Conservation (phyloP, 2,113 vertebrate genomes). For the Kryptolebias marmoratus region DNA sequence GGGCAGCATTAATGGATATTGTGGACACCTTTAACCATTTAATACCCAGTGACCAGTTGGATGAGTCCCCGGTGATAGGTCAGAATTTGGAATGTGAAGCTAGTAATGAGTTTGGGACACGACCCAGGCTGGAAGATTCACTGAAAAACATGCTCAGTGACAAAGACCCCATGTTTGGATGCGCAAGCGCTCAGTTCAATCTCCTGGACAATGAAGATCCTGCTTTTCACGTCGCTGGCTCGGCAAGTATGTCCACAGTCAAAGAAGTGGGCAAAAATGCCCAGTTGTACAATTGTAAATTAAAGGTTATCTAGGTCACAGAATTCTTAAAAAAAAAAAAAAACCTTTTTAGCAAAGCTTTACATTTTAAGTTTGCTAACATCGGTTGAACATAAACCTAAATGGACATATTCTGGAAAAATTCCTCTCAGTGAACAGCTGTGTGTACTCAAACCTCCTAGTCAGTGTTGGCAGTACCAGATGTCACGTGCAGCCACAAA, state of each 20-base stretch:
- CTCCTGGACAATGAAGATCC: conserved; percentile 94
- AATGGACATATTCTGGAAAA: neutral
- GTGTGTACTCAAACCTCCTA: neutral
- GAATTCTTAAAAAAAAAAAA: neutral
- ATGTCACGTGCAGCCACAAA: neutral
- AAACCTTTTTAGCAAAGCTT: neutral
- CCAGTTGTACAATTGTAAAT: neutral
- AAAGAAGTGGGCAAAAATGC: neutral
- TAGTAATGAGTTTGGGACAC: conserved; percentile 94
- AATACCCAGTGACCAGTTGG: conserved; percentile 99
- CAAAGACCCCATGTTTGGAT: conserved; percentile 99
- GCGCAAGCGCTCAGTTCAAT: conserved; percentile 96
- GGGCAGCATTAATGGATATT: conserved; percentile 99
- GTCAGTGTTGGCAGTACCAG: neutral
- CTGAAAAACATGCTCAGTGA: conserved; percentile 99
- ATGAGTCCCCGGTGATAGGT: conserved; percentile 93
- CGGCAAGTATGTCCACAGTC: conserved; percentile 83
- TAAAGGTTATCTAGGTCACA: neutral
- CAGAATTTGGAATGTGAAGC: conserved; percentile 98
- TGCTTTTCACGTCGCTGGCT: conserved; percentile 90
- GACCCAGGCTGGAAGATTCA: conserved; percentile 91
- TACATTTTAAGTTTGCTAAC: neutral
- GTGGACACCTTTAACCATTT: conserved; percentile 99
- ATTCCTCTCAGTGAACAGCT: conserved; percentile 11
- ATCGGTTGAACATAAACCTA: neutral